Conservation (phyloP, 1,140 invertebrate genomes). For the Amphibalanus amphitrite region DNA sequence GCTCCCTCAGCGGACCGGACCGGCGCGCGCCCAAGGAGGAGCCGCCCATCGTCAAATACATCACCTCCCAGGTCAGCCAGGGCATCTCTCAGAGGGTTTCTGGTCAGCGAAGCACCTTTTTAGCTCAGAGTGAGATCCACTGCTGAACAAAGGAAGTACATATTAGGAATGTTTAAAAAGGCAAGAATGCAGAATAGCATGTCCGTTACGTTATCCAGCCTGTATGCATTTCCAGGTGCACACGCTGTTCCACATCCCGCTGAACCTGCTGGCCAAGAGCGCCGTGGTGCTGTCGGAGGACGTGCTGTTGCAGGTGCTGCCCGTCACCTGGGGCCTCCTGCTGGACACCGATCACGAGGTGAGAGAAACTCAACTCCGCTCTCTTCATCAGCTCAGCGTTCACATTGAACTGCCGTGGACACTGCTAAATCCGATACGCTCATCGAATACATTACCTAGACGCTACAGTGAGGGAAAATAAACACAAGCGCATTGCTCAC, state of each 20-base stretch:
- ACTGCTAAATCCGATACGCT: background rate
- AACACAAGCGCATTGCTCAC: background rate
- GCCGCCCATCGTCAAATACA: constrained; percentile 62
- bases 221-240: constrained; percentile 38
- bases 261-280: constrained; percentile 78
- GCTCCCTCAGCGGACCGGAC: constrained; percentile 7
- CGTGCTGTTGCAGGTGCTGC: constrained; percentile 66
- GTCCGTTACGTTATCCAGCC: background rate
- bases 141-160: no score
- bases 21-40: constrained; percentile 34
- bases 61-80: constrained; percentile 73
- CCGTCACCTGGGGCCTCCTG: constrained; percentile 84
- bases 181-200: background rate
- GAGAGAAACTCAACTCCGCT: background rate
- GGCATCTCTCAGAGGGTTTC: no score
- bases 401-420: constrained; percentile 28
- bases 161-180: constrained; percentile 4
- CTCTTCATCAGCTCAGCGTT: constrained; percentile 28
- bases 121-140: no score
- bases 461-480: background rate
- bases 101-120: no score
- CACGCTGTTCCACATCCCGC: constrained; percentile 72
- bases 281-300: constrained; percentile 77
- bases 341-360: constrained; percentile 28
- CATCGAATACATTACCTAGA: background rate